Percentiles rank a stretch among this genome's conserved stretches.
phyloP scores from a whole-genome alignment of 2,888 invertebrate species.

The Cecidostiba fungosa region DNA sequence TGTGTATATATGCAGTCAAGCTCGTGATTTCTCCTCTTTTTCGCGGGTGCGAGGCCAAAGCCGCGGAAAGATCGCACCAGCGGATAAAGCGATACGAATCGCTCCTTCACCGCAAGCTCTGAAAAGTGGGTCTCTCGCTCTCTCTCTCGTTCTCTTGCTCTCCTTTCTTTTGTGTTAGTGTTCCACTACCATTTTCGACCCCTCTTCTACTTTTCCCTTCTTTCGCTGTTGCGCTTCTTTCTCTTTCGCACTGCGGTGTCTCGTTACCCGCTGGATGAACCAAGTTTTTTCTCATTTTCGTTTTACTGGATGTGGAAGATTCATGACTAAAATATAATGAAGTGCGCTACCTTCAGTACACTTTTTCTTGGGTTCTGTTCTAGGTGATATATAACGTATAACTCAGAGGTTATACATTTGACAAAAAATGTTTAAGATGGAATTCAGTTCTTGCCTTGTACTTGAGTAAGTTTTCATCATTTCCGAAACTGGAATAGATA shows the following conservation, averaged over 20 bases:
- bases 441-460: no score
- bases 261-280: neutral
- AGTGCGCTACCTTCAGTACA: neutral
- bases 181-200: conserved; percentile 9
- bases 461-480: no score
- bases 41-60: conserved; percentile 29
- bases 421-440: neutral
- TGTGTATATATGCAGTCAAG: neutral
- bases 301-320: neutral
- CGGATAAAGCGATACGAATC: conserved; percentile 56
- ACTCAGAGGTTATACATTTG: neutral
- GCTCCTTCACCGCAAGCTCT: conserved; percentile 31
- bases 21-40: conserved; percentile 49
- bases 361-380: neutral
- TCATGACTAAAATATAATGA: neutral
- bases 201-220: neutral
- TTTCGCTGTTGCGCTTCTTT: neutral
- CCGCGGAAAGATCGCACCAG: conserved; percentile 35
- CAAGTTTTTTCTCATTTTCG: neutral
- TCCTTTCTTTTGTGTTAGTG: neutral
- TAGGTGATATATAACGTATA: neutral
- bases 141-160: no score
- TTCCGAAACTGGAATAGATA: no score
- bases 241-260: neutral
- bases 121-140: conserved; percentile 53